Percentiles rank a stretch among this genome's conserved stretches.
These are phyloP conservation scores for Rotaria macrura DNA, from an alignment of 2,888 invertebrate genomes.

Conservation along the genomic window DNA sequence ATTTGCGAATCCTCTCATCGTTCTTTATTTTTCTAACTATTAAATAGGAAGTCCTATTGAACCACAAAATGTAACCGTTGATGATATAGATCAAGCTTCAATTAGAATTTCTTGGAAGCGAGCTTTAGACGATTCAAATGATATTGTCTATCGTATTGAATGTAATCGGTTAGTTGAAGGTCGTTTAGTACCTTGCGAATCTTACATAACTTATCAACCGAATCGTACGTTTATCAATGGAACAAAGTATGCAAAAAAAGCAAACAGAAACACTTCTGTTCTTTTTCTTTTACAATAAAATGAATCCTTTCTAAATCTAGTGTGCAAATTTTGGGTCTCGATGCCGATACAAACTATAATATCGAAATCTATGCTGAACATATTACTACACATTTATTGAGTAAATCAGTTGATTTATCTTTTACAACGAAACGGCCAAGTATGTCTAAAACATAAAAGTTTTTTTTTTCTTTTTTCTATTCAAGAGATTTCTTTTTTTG, in stretches of 20 bases:
- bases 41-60: slow-evolving; percentile 28
- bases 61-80: slow-evolving; percentile 32
- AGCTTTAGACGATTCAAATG: not conserved
- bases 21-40: too few relatives aligned
- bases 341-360: slow-evolving; percentile 23
- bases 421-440: slow-evolving; percentile 24
- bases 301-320: not conserved
- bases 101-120: slow-evolving; percentile 27
- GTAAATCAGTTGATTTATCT: slow-evolving; percentile 25
- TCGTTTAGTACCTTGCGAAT: not conserved
- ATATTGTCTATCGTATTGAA: slow-evolving; percentile 19
- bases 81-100: slow-evolving; percentile 29
- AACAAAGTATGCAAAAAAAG: not conserved
- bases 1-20: too few relatives aligned
- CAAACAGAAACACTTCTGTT: too few relatives aligned
- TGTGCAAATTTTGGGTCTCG: slow-evolving; percentile 9
- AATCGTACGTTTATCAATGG: slow-evolving; percentile 5
- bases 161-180: slow-evolving; percentile 7
- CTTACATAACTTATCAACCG: not conserved
- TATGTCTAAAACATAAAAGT: too few relatives aligned
- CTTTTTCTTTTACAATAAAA: too few relatives aligned
- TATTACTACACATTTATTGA: slow-evolving; percentile 18
- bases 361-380: slow-evolving; percentile 30
- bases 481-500: too few relatives aligned
- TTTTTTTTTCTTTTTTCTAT: too few relatives aligned